These are phyloP conservation scores for Podarcis siculus DNA, from an alignment of 2,797 vertebrate genomes.

Conservation along the genomic window DNA sequence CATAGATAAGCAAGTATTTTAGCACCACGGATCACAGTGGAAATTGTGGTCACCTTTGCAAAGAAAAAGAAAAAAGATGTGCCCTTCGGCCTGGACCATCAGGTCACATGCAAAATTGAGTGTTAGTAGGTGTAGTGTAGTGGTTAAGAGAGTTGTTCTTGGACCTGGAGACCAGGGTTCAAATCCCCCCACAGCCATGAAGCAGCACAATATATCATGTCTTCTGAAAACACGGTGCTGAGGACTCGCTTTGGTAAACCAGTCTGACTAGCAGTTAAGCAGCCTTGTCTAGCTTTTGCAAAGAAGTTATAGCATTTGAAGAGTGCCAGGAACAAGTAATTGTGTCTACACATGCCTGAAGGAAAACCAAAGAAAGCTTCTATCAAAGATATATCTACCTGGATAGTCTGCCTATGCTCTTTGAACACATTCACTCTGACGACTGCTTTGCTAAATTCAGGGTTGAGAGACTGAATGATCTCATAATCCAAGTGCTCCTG, in stretches of 20 bases:
- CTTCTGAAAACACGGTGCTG: background rate
- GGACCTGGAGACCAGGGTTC: no score
- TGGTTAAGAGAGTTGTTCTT: no score
- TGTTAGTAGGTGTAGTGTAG: no score
- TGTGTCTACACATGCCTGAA: background rate
- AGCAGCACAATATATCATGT: background rate
- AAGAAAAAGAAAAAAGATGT: no score
- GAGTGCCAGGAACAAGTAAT: background rate
- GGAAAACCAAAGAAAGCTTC: background rate
- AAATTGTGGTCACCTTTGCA: background rate
- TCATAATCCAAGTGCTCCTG: constrained; percentile 98
- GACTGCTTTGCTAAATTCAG: constrained; percentile 97
- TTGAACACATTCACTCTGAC: constrained; percentile 96
- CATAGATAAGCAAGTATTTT: background rate
- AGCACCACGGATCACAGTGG: no score
- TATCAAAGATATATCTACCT: constrained; percentile 77
- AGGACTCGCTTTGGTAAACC: background rate
- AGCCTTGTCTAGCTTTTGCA: background rate
- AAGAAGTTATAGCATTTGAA: background rate
- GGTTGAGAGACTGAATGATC: constrained; percentile 97
- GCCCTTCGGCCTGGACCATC: background rate
- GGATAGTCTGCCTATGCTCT: constrained; percentile 97
- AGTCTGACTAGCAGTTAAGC: background rate
- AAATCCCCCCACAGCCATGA: no score
- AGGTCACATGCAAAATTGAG: background rate